Conservation (phyloP, 2,888 invertebrate species). For the Agrotis exclamationis region DNA sequence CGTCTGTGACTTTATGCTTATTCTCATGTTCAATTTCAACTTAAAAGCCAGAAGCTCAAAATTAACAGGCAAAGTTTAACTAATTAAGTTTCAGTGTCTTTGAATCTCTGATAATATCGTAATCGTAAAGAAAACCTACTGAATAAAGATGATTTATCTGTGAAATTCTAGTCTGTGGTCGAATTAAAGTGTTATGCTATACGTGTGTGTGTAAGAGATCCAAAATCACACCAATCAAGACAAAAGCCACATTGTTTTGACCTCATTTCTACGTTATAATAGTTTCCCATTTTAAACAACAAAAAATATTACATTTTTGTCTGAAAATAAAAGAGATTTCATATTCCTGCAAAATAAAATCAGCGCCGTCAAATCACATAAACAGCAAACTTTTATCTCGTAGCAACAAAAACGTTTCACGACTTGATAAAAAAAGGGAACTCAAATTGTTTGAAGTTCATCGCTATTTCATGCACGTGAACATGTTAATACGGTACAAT, state of each 20-base stretch:
- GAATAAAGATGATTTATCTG: slow-evolving; percentile 1
- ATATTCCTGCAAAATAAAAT: slow-evolving; percentile 30
- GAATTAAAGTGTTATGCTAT: too few species aligned
- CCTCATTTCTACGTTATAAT: background rate
- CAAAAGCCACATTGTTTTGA: background rate
- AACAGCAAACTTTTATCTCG: slow-evolving; percentile 43
- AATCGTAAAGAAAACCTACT: slow-evolving; percentile 33
- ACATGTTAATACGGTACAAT: slow-evolving; percentile 60
- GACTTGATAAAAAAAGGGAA: slow-evolving; percentile 53
- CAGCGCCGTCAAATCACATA: slow-evolving; percentile 34
- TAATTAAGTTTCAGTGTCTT: slow-evolving; percentile 40
- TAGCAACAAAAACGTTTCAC: slow-evolving; percentile 43
- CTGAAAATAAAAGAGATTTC: slow-evolving; percentile 14
- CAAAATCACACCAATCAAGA: background rate
- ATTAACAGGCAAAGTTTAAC: slow-evolving; percentile 53
- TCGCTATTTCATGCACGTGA: slow-evolving; percentile 64
- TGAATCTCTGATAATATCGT: slow-evolving; percentile 28
- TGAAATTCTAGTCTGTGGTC: background rate
- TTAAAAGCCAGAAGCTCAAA: slow-evolving; percentile 42
- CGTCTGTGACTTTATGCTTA: slow-evolving; percentile 33
- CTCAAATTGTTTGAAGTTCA: slow-evolving; percentile 62
- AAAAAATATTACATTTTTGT: slow-evolving; percentile 6
- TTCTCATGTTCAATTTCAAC: slow-evolving; percentile 49
- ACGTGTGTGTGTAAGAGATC: background rate
- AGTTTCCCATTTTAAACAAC: slow-evolving; percentile 2